A percentile compares a stretch with the other conserved stretches of the same genome.
Evolutionary conservation across 2,888 invertebrate species (phyloP).

Genomic region (Lepidocyrtinus sp.): DNA sequence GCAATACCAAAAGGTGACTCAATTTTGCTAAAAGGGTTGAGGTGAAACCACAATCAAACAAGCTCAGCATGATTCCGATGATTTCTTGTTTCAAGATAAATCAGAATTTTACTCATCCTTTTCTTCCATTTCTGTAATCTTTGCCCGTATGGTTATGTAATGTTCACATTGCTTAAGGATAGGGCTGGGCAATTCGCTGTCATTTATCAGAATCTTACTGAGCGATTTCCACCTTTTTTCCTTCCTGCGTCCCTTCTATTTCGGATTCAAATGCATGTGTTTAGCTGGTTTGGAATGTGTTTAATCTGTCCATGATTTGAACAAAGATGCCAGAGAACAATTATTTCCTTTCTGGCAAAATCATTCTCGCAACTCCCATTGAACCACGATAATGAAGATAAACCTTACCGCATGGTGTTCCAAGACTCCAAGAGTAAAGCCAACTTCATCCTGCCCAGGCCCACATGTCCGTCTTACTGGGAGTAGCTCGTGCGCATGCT

Average conservation of each 20-base stretch:
- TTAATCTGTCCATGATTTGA: slow-evolving; percentile 1
- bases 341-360: slow-evolving; percentile 13
- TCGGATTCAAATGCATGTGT: not conserved
- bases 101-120: not conserved
- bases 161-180: slow-evolving; percentile 11
- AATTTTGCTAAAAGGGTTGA: not conserved
- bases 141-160: not conserved
- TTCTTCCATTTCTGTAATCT: slow-evolving; percentile 8
- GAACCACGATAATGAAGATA: not conserved
- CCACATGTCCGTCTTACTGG: not conserved
- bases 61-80: not conserved
- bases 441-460: not conserved
- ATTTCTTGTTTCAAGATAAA: slow-evolving; percentile 10
- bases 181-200: slow-evolving; percentile 45
- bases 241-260: slow-evolving; percentile 26
- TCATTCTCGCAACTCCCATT: not conserved
- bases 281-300: not conserved
- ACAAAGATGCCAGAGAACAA: not conserved
- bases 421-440: not conserved
- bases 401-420: not conserved
- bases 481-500: slow-evolving; percentile 3
- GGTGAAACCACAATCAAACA: too few relatives aligned
- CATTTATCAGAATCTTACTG: slow-evolving; percentile 40
- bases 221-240: slow-evolving; percentile 28
- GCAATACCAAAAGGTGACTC: not conserved